Conservation (phyloP, 2,888 invertebrate genomes). For the Drosophila parthenogenetica region DNA sequence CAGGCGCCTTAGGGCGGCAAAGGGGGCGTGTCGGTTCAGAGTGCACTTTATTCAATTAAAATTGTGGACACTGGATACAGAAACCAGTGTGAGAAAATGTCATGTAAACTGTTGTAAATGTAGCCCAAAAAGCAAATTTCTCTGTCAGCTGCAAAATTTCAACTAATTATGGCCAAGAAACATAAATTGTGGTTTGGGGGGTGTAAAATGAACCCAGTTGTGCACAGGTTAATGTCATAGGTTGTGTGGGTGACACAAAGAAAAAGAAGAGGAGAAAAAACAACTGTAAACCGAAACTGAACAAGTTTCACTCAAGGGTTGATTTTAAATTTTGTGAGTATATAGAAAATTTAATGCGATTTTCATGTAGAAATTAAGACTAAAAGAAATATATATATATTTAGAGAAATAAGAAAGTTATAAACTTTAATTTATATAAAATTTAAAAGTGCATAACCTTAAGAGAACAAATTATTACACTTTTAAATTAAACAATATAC, state of each 20-base stretch:
- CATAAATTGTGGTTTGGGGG: conserved; percentile 3
- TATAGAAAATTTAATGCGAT: too few relatives aligned
- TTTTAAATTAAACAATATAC: too few relatives aligned
- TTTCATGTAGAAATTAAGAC: too few relatives aligned
- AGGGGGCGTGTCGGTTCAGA: conserved; percentile 38
- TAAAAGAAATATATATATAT: too few relatives aligned
- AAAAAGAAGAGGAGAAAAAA: too few relatives aligned
- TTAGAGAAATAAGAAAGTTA: too few relatives aligned
- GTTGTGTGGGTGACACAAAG: conserved; percentile 11
- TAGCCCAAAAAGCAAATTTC: conserved; percentile 68
- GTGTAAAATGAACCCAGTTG: conserved; percentile 1
- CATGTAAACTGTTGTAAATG: conserved; percentile 51
- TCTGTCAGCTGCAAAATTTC: conserved; percentile 63
- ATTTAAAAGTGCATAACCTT: too few relatives aligned
- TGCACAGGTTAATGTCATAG: conserved; percentile 45
- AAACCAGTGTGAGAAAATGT: conserved; percentile 10
- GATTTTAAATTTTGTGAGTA: too few relatives aligned
- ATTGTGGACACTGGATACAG: conserved; percentile 38
- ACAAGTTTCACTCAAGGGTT: too few relatives aligned
- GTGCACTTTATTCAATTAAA: conserved; percentile 79
- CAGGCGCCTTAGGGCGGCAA: not conserved
- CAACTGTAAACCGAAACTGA: conserved; percentile 12
- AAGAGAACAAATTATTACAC: too few relatives aligned
- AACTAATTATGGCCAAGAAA: conserved; percentile 62
- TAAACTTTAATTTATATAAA: too few relatives aligned